These are phyloP conservation scores for Melieria crassipennis DNA, from an alignment of 2,888 invertebrate genomes.

Conservation along the genomic window DNA sequence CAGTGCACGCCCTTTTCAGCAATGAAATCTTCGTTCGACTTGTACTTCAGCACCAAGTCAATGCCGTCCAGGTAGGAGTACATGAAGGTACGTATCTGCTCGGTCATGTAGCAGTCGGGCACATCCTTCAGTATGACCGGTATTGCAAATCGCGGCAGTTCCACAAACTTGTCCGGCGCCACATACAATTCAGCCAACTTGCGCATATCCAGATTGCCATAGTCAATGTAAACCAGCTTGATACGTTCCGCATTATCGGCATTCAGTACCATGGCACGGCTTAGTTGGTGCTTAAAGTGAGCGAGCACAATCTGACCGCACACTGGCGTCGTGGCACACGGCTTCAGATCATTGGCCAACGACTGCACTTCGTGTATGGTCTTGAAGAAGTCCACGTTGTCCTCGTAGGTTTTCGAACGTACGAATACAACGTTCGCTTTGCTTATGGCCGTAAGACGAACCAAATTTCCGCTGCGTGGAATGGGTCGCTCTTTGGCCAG, in stretches of 20 bases:
- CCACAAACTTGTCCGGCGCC: slow-evolving; percentile 47
- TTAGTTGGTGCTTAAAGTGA: slow-evolving; percentile 48
- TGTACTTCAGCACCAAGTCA: slow-evolving; percentile 52
- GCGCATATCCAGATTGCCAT: slow-evolving; percentile 56
- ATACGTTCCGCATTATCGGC: slow-evolving; percentile 49
- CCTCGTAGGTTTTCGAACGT: slow-evolving; percentile 51
- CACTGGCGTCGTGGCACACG: slow-evolving; percentile 48
- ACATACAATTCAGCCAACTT: slow-evolving; percentile 50
- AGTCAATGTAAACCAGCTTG: slow-evolving; percentile 57
- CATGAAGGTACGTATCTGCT: slow-evolving; percentile 52
- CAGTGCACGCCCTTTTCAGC: slow-evolving; percentile 45
- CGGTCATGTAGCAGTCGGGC: slow-evolving; percentile 50
- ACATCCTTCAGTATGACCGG: slow-evolving; percentile 58
- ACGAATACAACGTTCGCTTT: slow-evolving; percentile 59
- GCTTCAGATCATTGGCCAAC: slow-evolving; percentile 42
- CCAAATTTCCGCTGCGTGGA: slow-evolving; percentile 50
- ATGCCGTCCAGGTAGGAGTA: slow-evolving; percentile 47
- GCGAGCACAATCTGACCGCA: slow-evolving; percentile 56
- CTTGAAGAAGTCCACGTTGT: slow-evolving; percentile 51
- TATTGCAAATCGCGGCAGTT: slow-evolving; percentile 51
- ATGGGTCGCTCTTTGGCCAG: slow-evolving; percentile 35
- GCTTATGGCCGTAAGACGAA: slow-evolving; percentile 56
- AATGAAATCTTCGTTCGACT: slow-evolving; percentile 46
- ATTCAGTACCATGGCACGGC: slow-evolving; percentile 58
- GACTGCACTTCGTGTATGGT: slow-evolving; percentile 47